phyloP scores from a whole-genome alignment of 2,797 vertebrate species.

The Pseudomugil tenellus region DNA sequence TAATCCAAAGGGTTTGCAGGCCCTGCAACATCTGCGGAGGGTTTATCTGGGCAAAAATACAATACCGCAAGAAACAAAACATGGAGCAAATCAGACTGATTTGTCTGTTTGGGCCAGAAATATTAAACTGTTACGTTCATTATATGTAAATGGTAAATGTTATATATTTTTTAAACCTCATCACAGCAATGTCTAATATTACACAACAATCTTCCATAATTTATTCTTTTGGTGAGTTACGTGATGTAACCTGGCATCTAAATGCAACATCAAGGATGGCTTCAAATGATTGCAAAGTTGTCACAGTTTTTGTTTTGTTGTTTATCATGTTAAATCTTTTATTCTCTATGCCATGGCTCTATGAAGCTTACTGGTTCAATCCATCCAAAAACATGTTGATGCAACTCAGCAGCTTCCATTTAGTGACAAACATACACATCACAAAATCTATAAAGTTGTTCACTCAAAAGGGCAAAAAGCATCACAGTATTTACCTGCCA shows the following conservation, averaged over 20 bases:
- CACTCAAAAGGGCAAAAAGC: neutral
- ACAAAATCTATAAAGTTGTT: neutral
- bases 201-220: neutral
- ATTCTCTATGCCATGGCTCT: too few relatives aligned
- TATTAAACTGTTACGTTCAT: constrained; percentile 13
- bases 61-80: constrained; percentile 1
- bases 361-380: too few relatives aligned
- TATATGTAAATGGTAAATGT: neutral
- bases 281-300: too few relatives aligned
- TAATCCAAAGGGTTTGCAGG: constrained; percentile 38
- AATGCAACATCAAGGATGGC: neutral
- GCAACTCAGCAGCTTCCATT: neutral
- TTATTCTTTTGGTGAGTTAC: neutral
- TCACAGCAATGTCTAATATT: neutral
- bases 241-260: constrained; percentile 7
- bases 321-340: too few relatives aligned
- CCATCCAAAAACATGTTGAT: neutral
- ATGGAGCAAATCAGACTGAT: constrained; percentile 4
- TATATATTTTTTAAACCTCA: neutral
- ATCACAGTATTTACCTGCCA: neutral
- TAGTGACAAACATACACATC: neutral
- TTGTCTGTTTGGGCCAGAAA: constrained; percentile 15
- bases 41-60: constrained; percentile 21
- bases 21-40: constrained; percentile 12
- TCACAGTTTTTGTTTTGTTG: too few relatives aligned